Percentiles rank a stretch among this genome's conserved stretches.
phyloP scores from a whole-genome alignment of 2,888 invertebrate genomes.

The Pristionchus exspectatus region DNA sequence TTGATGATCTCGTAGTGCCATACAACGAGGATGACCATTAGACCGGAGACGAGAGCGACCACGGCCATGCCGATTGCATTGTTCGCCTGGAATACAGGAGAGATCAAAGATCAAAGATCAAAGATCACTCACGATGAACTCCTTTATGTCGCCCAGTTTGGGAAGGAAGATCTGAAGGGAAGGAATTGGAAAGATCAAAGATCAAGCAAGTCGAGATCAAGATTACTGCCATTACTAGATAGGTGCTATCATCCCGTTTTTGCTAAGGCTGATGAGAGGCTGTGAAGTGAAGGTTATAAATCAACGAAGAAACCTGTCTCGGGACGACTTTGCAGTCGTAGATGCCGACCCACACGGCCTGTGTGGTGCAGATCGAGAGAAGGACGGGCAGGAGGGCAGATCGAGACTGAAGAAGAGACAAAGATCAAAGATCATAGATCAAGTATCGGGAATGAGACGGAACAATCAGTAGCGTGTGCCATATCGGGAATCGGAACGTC shows the following conservation, averaged over 20 bases:
- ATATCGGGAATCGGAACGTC: too few relatives aligned
- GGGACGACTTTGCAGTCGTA: constrained; percentile 1
- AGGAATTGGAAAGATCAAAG: background rate
- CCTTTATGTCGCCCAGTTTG: background rate
- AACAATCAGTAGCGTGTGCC: too few relatives aligned
- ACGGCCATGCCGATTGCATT: constrained; percentile 14
- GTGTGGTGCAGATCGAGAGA: constrained; percentile 26
- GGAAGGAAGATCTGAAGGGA: background rate
- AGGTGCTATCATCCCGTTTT: too few relatives aligned
- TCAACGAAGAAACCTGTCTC: background rate
- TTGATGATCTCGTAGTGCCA: constrained; percentile 8
- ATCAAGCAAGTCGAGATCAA: too few relatives aligned
- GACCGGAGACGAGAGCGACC: background rate
- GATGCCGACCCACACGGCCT: constrained; percentile 15
- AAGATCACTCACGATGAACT: background rate
- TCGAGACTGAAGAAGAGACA: constrained; percentile 16
- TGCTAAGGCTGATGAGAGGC: too few relatives aligned
- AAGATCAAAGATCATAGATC: too few relatives aligned
- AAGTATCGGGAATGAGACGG: too few relatives aligned
- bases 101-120: background rate
- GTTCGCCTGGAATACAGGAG: background rate
- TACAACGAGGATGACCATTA: constrained; percentile 35
- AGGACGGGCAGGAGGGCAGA: constrained; percentile 23
- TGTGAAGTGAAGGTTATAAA: too few relatives aligned
- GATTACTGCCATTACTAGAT: background rate